Conservation (phyloP, 2,888 invertebrate genomes). For the Abrostola triplasia region DNA sequence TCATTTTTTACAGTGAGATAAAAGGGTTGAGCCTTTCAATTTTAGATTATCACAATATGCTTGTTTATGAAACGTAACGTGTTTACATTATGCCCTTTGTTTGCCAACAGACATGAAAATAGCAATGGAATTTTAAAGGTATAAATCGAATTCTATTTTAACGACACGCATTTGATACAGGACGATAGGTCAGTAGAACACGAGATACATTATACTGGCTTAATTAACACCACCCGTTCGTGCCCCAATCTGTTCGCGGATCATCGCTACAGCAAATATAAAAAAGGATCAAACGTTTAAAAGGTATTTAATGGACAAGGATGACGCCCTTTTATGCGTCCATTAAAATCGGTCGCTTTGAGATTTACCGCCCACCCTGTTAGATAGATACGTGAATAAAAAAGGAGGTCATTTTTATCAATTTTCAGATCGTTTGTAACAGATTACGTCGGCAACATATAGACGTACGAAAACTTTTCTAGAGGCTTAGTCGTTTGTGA, state of each 20-base stretch:
- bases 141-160: conserved; percentile 21
- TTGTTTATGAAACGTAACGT: background rate
- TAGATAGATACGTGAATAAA: conserved; percentile 77
- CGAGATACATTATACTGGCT: conserved; percentile 63
- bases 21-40: background rate
- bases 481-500: conserved; percentile 34
- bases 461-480: conserved; percentile 41
- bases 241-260: conserved; percentile 78
- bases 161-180: conserved; percentile 19
- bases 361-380: conserved; percentile 78
- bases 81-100: background rate
- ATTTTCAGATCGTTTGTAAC: conserved; percentile 79
- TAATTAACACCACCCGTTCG: conserved; percentile 77
- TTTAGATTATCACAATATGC: background rate
- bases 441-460: conserved; percentile 64
- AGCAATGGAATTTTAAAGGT: conserved; percentile 4
- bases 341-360: conserved; percentile 86
- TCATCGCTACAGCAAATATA: conserved; percentile 83
- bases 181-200: conserved; percentile 51
- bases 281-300: conserved; percentile 88
- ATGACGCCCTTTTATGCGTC: conserved; percentile 85
- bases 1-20: conserved; percentile 55
- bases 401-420: conserved; percentile 74
- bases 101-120: conserved; percentile 2
- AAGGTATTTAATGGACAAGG: conserved; percentile 87